phyloP scores from a whole-genome alignment of 2,797 vertebrate species.

The Tapirus indicus region DNA sequence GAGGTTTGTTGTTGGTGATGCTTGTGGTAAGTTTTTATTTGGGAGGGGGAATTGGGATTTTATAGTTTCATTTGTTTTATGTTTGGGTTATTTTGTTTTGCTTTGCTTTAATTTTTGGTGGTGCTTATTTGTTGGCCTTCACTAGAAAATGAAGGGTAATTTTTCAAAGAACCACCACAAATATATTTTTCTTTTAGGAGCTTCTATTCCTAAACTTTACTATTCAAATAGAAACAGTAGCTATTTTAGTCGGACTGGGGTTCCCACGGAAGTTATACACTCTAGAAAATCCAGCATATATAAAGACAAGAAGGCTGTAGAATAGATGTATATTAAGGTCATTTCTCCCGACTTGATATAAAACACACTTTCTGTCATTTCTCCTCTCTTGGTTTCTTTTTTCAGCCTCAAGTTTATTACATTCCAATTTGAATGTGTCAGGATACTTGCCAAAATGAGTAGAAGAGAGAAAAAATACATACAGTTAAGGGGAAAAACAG shows the following conservation, averaged over 20 bases:
- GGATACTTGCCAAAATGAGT: conserved; percentile 52
- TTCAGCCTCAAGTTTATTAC: conserved; percentile 34
- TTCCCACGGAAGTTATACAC: conserved; percentile 1
- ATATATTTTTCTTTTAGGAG: conserved; percentile 30
- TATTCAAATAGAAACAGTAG: conserved; percentile 35
- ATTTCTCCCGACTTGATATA: conserved; percentile 26
- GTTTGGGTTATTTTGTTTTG: not conserved
- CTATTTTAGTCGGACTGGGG: not conserved
- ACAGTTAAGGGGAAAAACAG: not conserved
- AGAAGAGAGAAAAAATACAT: conserved; percentile 32
- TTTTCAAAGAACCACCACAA: conserved; percentile 35
- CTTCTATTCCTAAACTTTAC: conserved; percentile 39
- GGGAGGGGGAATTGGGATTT: not conserved
- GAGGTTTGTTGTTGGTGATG: not conserved
- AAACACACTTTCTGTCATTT: conserved; percentile 46
- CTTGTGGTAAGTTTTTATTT: not conserved
- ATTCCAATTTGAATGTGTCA: conserved; percentile 55
- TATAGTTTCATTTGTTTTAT: not conserved
- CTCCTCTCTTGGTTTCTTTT: conserved; percentile 42
- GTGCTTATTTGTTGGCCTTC: not conserved
- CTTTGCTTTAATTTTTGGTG: not conserved
- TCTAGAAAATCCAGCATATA: not conserved
- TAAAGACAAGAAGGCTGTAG: conserved; percentile 38
- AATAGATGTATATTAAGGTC: conserved; percentile 36
- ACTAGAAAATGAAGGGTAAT: conserved; percentile 25